phyloP scores from a whole-genome alignment of 2,113 vertebrate genomes.

The Hypanus sabinus region DNA sequence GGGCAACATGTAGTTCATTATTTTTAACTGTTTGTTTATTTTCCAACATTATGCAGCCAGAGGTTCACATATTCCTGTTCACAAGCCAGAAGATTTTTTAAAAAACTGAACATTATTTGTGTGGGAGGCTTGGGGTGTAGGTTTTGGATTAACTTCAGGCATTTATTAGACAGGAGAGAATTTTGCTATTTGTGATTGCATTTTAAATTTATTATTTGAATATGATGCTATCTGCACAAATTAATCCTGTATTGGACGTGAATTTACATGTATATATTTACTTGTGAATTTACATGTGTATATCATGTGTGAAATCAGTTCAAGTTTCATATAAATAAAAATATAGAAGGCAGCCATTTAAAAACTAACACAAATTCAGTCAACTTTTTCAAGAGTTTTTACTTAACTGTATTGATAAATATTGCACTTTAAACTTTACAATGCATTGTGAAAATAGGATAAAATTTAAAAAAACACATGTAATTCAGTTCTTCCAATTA shows the following conservation, averaged over 20 bases:
- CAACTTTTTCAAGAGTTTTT: neutral
- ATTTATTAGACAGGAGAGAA: neutral
- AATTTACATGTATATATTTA: too few relatives aligned
- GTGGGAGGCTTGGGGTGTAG: neutral
- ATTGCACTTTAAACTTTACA: neutral
- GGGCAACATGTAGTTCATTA: neutral
- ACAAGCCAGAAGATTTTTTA: neutral
- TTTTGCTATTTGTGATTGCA: neutral
- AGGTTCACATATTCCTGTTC: neutral
- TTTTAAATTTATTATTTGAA: neutral
- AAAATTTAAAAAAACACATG: neutral
- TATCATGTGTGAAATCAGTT: neutral
- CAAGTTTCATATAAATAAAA: neutral
- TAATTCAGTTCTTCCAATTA: neutral
- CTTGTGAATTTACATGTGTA: neutral
- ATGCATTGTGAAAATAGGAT: neutral
- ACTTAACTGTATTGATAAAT: neutral
- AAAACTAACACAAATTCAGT: neutral
- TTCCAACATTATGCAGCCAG: neutral
- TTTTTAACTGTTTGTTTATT: neutral
- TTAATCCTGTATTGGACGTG: neutral
- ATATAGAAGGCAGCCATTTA: neutral
- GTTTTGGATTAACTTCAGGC: neutral
- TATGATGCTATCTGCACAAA: neutral
- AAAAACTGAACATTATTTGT: neutral